Conservation (phyloP, 1,140 invertebrate genomes). For the Listronotus oregonensis region DNA sequence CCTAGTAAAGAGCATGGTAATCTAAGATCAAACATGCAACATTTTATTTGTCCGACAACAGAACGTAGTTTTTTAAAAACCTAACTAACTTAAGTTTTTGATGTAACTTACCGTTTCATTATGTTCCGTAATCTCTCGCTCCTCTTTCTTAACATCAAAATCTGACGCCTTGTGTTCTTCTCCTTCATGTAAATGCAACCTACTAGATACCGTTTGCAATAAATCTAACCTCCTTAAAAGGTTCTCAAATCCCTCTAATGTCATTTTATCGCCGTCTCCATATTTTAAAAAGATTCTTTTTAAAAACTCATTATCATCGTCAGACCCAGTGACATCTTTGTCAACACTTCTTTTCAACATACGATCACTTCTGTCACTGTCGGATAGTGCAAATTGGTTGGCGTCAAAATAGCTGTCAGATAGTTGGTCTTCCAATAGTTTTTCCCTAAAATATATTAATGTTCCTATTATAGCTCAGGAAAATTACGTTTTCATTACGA, state of each 20-base stretch:
- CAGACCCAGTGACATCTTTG: constrained; percentile 1
- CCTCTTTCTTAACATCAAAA: constrained; percentile 19
- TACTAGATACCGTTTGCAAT: constrained; percentile 47
- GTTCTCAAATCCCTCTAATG: constrained; percentile 68
- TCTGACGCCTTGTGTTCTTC: constrained; percentile 1
- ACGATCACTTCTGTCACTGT: constrained; percentile 2
- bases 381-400: constrained; percentile 6
- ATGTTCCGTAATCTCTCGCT: constrained; percentile 44
- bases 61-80: too few species aligned
- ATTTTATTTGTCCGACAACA: too few species aligned
- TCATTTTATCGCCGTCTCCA: constrained; percentile 65
- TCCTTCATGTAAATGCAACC: constrained; percentile 55
- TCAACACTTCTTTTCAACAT: constrained; percentile 13
- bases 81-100: too few species aligned
- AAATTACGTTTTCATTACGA: too few species aligned
- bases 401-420: constrained; percentile 2
- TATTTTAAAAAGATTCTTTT: constrained; percentile 60
- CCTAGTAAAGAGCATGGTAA: too few species aligned
- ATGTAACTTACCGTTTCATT: constrained; percentile 59
- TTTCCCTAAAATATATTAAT: too few species aligned
- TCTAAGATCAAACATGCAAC: too few species aligned
- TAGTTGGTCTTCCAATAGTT: neutral
- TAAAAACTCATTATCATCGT: constrained; percentile 37
- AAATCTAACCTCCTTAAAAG: constrained; percentile 68
- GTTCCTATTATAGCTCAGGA: too few species aligned